A percentile compares a stretch with the other conserved stretches of the same genome.
phyloP scores from a whole-genome alignment of 2,113 vertebrate genomes.

The Pardalotus punctatus region DNA sequence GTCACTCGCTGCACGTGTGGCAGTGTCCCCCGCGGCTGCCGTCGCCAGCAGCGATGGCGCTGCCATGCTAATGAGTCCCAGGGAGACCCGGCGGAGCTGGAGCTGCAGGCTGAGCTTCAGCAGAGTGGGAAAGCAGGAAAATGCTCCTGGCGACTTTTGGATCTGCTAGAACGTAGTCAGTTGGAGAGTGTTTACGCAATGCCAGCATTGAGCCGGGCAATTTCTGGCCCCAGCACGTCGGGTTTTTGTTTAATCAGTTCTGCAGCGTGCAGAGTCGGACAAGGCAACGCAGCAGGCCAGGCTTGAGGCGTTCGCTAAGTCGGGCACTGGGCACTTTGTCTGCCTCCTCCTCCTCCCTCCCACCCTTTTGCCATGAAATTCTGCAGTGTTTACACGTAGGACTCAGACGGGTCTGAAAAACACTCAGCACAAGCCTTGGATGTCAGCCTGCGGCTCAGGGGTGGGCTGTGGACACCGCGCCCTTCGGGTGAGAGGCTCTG shows the following conservation, averaged over 20 bases:
- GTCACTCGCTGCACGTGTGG: background rate
- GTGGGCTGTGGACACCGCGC: background rate
- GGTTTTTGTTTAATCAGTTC: background rate
- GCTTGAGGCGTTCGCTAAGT: background rate
- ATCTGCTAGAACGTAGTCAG: background rate
- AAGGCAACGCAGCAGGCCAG: fast-evolving
- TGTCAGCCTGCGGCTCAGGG: background rate
- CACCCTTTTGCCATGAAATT: background rate
- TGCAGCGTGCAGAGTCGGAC: background rate
- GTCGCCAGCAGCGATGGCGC: background rate
- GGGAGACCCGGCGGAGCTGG: background rate
- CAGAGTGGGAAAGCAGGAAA: background rate
- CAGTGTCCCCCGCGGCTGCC: background rate
- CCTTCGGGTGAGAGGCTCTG: background rate
- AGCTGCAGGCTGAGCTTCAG: background rate
- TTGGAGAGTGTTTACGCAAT: conserved; percentile 12
- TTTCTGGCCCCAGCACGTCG: background rate
- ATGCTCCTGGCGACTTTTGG: conserved; percentile 12
- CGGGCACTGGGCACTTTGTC: background rate
- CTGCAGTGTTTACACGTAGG: background rate
- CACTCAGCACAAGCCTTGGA: fast-evolving
- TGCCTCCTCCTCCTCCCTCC: background rate
- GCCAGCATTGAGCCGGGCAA: background rate
- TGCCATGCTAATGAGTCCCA: conserved; percentile 61
- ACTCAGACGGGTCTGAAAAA: background rate